phyloP scores from a whole-genome alignment of 2,888 invertebrate species.

The Acronicta psi region DNA sequence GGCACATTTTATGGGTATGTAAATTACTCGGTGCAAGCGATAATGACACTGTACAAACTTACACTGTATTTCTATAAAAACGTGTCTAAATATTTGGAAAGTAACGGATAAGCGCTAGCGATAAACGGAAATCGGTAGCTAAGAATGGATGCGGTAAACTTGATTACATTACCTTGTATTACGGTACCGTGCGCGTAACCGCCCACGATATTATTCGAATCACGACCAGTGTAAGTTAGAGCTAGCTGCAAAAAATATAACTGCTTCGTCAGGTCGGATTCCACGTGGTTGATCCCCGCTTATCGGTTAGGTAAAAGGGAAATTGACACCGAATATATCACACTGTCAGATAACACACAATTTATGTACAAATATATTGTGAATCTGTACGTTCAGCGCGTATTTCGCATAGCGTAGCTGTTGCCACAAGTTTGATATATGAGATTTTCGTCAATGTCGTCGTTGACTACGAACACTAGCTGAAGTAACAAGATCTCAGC shows the following conservation, averaged over 20 bases:
- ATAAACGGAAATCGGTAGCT: constrained; percentile 39
- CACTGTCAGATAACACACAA: constrained; percentile 43
- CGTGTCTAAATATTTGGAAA: constrained; percentile 40
- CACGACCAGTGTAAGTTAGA: constrained; percentile 23
- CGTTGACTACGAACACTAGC: constrained; percentile 44
- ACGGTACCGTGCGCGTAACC: constrained; percentile 38
- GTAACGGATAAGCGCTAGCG: constrained; percentile 31
- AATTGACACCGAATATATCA: constrained; percentile 46
- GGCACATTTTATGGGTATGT: constrained; percentile 43
- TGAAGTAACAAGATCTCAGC: constrained; percentile 59
- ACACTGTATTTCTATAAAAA: constrained; percentile 35
- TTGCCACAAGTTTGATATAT: constrained; percentile 63
- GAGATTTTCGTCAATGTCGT: constrained; percentile 67
- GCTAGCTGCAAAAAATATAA: constrained; percentile 41
- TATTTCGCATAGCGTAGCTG: constrained; percentile 39
- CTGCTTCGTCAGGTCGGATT: constrained; percentile 34
- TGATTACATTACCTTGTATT: constrained; percentile 28
- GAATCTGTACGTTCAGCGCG: constrained; percentile 25
- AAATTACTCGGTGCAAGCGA: constrained; percentile 42
- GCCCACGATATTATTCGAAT: constrained; percentile 49
- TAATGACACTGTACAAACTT: constrained; percentile 31
- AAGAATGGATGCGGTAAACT: constrained; percentile 46
- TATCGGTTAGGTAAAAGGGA: constrained; percentile 43
- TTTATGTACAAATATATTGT: constrained; percentile 32
- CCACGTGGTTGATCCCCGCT: constrained; percentile 29